Base-by-base conservation (phyloP, 2,797 vertebrate species). In the Urosaurus nigricauda region DNA sequence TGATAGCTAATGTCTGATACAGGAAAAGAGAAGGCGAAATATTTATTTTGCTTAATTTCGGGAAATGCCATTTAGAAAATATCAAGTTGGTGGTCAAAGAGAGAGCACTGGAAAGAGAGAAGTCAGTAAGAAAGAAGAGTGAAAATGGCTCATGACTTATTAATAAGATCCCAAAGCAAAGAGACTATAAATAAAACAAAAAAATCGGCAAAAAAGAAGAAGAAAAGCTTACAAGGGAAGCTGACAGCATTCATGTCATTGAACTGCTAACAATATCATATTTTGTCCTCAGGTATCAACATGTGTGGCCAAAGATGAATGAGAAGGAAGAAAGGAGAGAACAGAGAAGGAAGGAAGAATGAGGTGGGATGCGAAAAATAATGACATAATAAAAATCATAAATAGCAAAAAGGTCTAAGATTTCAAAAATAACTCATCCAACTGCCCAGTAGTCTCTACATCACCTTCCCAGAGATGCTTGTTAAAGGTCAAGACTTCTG, bases 1-100 rank as follows among this genome's bases (percentile, higher is more conserved):
- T 89, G 88, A 86, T 86, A 82, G 58, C 88, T 86, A 82, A 89
- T 77, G 79, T 24, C 29, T 85, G 70, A 75, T 89, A 70, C 43
- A 86, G 40, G 56, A 70, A 16, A 60, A 24, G 32, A 73, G 70
- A 85, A 58, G 21, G 32, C 60, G 53, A 75, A 68, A 70, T 63
- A 78, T 77, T 32, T 70, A 53, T 89, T 86, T 70, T 47, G 51
- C 84, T 83, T 83, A 65, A 83, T 68, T 47, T 77, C 73, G 78
- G 58, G 88, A 65, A 83, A 60, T 77, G n/a, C 43, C 58, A 29
- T 89, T 86, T 65, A 43, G 35, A 7, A 89, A 86, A 86, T 77
- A 89, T 56, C 71, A 83, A 74, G 53, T 85, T 60, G 70, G 75
- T 88, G 83, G 80, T 71, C 77, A 85, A 77, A 43, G 17, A 51